phyloP scores from a whole-genome alignment of 2,113 vertebrate species.

The Corythaeola cristata region DNA sequence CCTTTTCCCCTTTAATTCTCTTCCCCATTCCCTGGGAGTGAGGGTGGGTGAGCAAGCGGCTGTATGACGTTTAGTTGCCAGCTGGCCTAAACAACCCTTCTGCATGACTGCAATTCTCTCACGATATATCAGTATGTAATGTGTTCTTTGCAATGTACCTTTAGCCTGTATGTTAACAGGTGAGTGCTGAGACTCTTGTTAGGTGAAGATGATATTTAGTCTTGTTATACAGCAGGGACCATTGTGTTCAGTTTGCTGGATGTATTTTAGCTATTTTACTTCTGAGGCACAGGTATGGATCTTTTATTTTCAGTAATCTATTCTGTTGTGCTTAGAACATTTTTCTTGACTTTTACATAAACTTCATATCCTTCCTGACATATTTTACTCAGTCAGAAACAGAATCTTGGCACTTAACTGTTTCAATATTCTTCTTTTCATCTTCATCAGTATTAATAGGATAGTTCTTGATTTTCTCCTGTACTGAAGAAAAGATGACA shows the following conservation, averaged over 20 bases:
- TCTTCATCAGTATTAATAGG: neutral
- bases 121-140: accelerated
- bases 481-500: neutral
- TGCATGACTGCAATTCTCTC: neutral
- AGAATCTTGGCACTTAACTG: neutral
- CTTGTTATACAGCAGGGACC: neutral
- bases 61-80: too few relatives aligned
- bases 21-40: too few relatives aligned
- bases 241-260: neutral
- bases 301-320: neutral
- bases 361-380: neutral
- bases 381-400: neutral
- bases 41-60: too few relatives aligned
- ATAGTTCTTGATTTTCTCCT: neutral
- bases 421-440: neutral
- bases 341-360: neutral
- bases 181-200: neutral
- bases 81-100: neutral
- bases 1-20: too few relatives aligned
- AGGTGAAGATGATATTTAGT: neutral
- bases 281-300: neutral
- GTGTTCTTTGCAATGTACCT: neutral
- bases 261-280: neutral
- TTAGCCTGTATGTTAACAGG: neutral
- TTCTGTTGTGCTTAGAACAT: neutral